Percentiles rank a stretch among this genome's conserved stretches.
phyloP scores from a whole-genome alignment of 2,113 vertebrate species.

The Sturnus vulgaris region DNA sequence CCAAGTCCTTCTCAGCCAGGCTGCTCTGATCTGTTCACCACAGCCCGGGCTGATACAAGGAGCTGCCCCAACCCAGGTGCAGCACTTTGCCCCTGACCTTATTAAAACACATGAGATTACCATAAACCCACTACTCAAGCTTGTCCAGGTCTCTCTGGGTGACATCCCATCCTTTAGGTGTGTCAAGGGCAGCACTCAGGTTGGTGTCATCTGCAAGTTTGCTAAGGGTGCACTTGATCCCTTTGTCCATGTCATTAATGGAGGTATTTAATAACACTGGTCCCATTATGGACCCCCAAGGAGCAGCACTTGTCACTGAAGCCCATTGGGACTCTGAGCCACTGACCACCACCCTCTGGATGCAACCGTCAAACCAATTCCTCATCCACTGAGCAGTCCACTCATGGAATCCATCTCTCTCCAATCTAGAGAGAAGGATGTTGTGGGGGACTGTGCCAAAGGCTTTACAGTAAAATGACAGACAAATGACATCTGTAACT shows the following conservation, averaged over 20 bases:
- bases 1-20: background rate
- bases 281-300: background rate
- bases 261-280: background rate
- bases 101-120: background rate
- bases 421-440: background rate
- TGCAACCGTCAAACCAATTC: background rate
- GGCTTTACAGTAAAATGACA: background rate
- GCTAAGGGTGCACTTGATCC: background rate
- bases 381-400: background rate
- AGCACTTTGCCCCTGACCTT: background rate
- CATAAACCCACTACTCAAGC: accelerated
- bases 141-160: background rate
- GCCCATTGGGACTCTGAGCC: background rate
- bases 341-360: too few relatives aligned
- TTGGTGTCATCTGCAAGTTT: background rate
- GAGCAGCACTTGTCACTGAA: background rate
- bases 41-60: accelerated
- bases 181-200: background rate
- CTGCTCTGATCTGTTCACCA: background rate
- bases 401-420: background rate
- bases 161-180: background rate
- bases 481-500: background rate
- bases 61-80: too few relatives aligned
- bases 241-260: background rate
- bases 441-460: background rate